These are phyloP conservation scores for Thecocarcelia acutangulata DNA, from an alignment of 2,888 invertebrate species.

Conservation along the genomic window DNA sequence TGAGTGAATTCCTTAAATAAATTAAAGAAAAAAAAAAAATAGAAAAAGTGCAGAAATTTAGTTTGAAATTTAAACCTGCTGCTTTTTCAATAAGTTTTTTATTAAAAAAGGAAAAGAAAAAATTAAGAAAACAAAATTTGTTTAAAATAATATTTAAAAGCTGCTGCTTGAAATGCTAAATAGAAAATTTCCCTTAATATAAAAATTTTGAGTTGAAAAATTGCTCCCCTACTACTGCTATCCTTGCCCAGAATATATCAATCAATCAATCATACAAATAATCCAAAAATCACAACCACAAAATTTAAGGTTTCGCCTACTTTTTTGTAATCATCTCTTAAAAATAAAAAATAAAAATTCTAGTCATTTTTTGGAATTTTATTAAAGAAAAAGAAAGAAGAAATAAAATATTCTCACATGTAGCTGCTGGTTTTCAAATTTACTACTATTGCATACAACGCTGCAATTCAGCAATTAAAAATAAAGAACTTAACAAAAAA, in stretches of 20 bases:
- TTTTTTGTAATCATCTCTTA: constrained; percentile 21
- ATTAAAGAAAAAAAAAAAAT: constrained; percentile 12
- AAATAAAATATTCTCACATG: constrained; percentile 1
- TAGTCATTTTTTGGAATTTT: constrained; percentile 48
- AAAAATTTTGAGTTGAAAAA: constrained; percentile 52
- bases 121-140: neutral
- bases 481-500: constrained; percentile 8
- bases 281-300: constrained; percentile 3
- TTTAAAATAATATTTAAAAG: constrained; percentile 39
- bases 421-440: constrained; percentile 21
- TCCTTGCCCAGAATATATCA: constrained; percentile 13
- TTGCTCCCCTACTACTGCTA: constrained; percentile 21
- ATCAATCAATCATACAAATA: constrained; percentile 11
- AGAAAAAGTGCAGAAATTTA: constrained; percentile 34
- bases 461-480: constrained; percentile 35
- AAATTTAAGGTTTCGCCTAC: constrained; percentile 38
- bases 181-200: constrained; percentile 43
- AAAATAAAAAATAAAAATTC: constrained; percentile 1
- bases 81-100: constrained; percentile 51
- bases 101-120: neutral
- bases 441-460: constrained; percentile 31
- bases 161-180: constrained; percentile 69
- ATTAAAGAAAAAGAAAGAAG: neutral
- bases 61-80: constrained; percentile 49
- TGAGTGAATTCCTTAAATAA: constrained; percentile 44